Evolutionary conservation across 1,140 invertebrate genomes (phyloP), one percentile per base, ranked within the genome.

Genomic region (Leptoteleia sp.): DNA sequence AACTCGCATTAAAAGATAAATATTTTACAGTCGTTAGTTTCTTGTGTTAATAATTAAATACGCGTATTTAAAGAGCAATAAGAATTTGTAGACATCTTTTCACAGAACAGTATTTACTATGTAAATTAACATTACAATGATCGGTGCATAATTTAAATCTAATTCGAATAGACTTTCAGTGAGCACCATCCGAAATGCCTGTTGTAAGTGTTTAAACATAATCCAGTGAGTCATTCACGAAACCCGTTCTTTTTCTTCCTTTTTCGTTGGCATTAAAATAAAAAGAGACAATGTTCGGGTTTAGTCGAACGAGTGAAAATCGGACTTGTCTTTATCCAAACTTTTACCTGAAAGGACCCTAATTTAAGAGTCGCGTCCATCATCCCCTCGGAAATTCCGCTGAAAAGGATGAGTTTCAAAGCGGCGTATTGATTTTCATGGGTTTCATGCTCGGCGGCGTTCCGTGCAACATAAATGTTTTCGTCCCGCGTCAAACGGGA

Each of bases 351-450:
- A 59, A 59, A 57, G 22, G 16, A 59, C 15, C 38, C 40, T 59
- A 45, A 59, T 59, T 59, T 59, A 33, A 45, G 40, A 42, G 37
- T 43, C 40, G 19, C 27, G 27, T 59, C 6, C 55, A 25, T 43
- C 40, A 33, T 55, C 22, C 52, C 52, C 22, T 16, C 35, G 35
- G 52, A 55, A 38, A 38, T 42, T 13, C 27, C 1, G 0, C 17
- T 35, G 55, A 59, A 59, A 59, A 45, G 42, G 40, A 45, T 45
- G 40, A 9, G 22, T 43, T 35, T 59, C 27, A 59, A 59, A 59
- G 55, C 55, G 29, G n/a, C 5, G 40, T 45, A 45, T 59, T 35
- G 55, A 59, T 59, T 59, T 59, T 59, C 40, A 7, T 22, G 55
- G n/a, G 45, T 59, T 59, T 45, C 38, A 19, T 11, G 54, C 38